Conservation (phyloP, 2,113 vertebrate genomes). For the Spheniscus mendiculus region DNA sequence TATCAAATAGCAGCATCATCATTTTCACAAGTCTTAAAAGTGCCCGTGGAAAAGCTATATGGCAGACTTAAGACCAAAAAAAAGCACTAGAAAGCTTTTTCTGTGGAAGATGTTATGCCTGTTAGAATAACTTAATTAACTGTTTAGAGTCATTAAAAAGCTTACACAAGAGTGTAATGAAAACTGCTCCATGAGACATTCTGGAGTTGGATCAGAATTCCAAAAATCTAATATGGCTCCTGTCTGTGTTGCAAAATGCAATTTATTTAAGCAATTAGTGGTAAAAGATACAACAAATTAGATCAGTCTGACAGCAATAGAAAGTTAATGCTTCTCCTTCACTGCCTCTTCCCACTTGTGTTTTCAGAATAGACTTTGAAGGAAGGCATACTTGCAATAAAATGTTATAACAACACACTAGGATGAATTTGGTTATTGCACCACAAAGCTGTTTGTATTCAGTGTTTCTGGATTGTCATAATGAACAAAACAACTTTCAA, state of each 20-base stretch:
- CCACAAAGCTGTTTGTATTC: not conserved
- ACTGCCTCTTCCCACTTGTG: not conserved
- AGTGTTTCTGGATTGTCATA: not conserved
- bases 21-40: not conserved
- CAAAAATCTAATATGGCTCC: slow-evolving; percentile 44
- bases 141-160: slow-evolving; percentile 9
- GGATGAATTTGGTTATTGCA: not conserved
- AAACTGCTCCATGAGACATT: not conserved
- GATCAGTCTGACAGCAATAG: slow-evolving; percentile 13
- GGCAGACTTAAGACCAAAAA: not conserved
- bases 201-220: slow-evolving; percentile 13
- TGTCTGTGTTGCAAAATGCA: slow-evolving; percentile 26
- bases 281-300: slow-evolving; percentile 23
- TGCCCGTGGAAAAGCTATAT: not conserved
- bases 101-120: not conserved
- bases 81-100: not conserved
- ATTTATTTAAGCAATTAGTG: slow-evolving; percentile 49
- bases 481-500: not conserved
- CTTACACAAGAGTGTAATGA: not conserved
- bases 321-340: not conserved
- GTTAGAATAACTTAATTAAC: slow-evolving; percentile 22
- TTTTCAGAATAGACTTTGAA: not conserved
- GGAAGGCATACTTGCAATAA: not conserved
- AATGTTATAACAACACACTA: not conserved
- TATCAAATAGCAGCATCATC: not conserved